Base-by-base conservation (phyloP, 2,888 invertebrate genomes). In the Listrodromus nycthemerus region DNA sequence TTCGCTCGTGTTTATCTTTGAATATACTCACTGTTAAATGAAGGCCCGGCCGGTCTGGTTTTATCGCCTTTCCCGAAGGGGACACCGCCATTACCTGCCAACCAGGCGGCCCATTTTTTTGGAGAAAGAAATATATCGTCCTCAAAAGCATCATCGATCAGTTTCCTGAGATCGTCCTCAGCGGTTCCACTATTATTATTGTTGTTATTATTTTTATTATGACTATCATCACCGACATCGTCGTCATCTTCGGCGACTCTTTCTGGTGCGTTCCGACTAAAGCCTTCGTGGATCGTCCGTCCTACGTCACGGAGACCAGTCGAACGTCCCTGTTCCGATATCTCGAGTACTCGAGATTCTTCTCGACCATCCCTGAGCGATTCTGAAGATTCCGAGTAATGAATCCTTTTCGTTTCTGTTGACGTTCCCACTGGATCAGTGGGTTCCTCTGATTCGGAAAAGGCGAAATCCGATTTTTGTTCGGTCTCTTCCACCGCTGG, bases 121-220 rank as follows among this genome's bases (percentile, higher is more conserved):
- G 82, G 78, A 0, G 69, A 52, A 5, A 78, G 41, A 48, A 82
- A 70, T 13, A 78, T 19, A 6, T 48, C 41, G 24, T 82, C 65
- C 30, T 63, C 8, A 5, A 78, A 10, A 10, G 78, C 82, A 37
- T 78, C 41, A 10, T 78, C 19, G 48, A 82, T 78, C 16, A 69
- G 27, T 21, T 13, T 48, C n/a, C 61, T 21, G 16, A 82, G 73
- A 37, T n/a, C 61, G 30, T 78, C 77, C 0, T 82, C 52, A 33
- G 7, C 61, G 7, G 67, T 45, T 4, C 37, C 61, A 1, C 21
- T 52, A 13, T 37, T 16, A 21, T 52, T 70, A 30, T 37, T 52
- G 3, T 27, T 27, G 27, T 33, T 27, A 13, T 33, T 30, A 6
- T 75, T 24, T 27, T 33, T 27, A 13, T 33, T 30, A 6, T 75